Percentiles rank a stretch among this genome's conserved stretches.
These are phyloP conservation scores for Lymantria dispar DNA, from an alignment of 2,888 invertebrate genomes.

Conservation along the genomic window DNA sequence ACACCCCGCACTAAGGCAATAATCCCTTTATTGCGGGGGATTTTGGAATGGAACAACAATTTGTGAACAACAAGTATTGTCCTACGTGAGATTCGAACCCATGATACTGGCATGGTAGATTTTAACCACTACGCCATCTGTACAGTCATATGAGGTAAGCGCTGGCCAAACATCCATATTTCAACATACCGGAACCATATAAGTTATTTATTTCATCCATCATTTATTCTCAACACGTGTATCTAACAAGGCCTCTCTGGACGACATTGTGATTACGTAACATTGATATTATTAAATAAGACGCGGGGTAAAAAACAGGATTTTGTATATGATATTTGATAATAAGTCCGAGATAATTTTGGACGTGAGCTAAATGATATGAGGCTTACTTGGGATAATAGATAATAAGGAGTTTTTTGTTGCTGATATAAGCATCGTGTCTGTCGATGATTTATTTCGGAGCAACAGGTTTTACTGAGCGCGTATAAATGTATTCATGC, in stretches of 20 bases:
- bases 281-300: conserved; percentile 18
- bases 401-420: neutral
- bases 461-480: no score
- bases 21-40: no score
- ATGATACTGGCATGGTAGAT: no score
- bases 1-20: no score
- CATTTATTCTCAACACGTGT: conserved; percentile 19
- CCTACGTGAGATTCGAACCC: no score
- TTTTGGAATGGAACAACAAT: no score
- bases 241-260: conserved; percentile 21
- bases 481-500: no score
- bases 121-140: no score
- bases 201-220: conserved; percentile 10
- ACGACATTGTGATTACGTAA: conserved; percentile 34
- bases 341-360: conserved; percentile 12
- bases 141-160: no score
- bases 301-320: conserved; percentile 22
- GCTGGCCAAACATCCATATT: neutral
- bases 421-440: neutral
- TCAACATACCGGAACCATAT: conserved; percentile 6
- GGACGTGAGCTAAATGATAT: conserved; percentile 12
- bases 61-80: no score
- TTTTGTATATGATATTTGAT: conserved; percentile 10
- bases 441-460: neutral
- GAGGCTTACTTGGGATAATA: neutral